Percentiles rank a stretch among this genome's conserved stretches.
These are phyloP conservation scores for Catonia carolina DNA, from an alignment of 2,888 invertebrate species.

Conservation along the genomic window DNA sequence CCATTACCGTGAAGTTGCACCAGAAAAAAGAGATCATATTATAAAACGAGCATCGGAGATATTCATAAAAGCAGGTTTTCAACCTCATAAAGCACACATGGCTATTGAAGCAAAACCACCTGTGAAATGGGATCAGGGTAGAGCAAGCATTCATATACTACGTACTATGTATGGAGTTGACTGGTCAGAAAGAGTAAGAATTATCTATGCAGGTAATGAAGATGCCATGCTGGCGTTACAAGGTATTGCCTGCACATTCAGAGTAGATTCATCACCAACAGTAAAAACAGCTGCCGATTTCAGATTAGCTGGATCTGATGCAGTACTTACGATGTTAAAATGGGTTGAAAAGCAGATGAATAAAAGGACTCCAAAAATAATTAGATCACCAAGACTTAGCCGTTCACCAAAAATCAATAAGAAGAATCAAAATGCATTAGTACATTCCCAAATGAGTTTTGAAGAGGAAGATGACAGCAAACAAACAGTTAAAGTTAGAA, in stretches of 20 bases:
- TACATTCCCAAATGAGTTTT: constrained; percentile 38
- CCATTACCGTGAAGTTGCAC: constrained; percentile 43
- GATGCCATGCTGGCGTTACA: constrained; percentile 42
- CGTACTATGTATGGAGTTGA: constrained; percentile 44
- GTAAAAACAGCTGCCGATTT: constrained; percentile 42
- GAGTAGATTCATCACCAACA: constrained; percentile 41
- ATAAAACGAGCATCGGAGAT: constrained; percentile 40
- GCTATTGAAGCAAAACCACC: constrained; percentile 44
- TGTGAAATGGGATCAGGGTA: constrained; percentile 43
- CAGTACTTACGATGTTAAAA: constrained; percentile 42
- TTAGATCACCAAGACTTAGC: constrained; percentile 31
- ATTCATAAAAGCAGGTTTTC: constrained; percentile 41
- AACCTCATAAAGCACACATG: constrained; percentile 40
- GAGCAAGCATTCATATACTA: constrained; percentile 43
- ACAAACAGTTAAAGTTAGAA: neutral
- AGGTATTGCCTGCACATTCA: constrained; percentile 44
- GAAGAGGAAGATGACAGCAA: constrained; percentile 35
- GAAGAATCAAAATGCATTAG: constrained; percentile 27
- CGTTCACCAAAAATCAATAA: constrained; percentile 33
- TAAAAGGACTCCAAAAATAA: constrained; percentile 34
- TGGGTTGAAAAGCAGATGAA: constrained; percentile 42
- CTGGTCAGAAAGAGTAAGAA: constrained; percentile 43
- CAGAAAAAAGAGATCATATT: constrained; percentile 36
- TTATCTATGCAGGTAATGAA: constrained; percentile 44
- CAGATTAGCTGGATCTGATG: constrained; percentile 41